Evolutionary conservation across 2,888 invertebrate genomes (phyloP).

Genomic region (Ellobium chinense): DNA sequence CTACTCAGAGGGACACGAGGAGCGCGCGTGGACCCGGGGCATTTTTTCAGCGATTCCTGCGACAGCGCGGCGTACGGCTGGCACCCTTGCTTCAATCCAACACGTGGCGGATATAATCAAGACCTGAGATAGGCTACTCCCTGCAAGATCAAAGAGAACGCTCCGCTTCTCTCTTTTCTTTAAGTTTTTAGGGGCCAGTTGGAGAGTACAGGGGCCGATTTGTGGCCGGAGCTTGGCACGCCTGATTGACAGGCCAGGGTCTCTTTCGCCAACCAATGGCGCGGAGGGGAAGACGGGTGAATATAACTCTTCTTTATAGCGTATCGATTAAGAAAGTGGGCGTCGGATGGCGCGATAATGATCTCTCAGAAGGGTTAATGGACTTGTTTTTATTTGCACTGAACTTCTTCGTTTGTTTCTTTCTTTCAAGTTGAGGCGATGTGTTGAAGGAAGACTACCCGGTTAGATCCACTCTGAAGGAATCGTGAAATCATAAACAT

Average conservation of each 20-base stretch:
- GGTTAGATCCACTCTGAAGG: too few relatives aligned
- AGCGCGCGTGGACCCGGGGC: too few relatives aligned
- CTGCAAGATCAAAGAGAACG: conserved; percentile 4
- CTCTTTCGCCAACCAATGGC: conserved; percentile 17
- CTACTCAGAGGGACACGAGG: too few relatives aligned
- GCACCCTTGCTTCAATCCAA: conserved; percentile 11
- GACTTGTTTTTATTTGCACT: neutral
- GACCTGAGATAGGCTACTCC: conserved; percentile 15
- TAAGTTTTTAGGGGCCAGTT: neutral
- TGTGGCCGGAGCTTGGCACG: neutral
- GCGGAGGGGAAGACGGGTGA: neutral
- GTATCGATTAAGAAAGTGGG: conserved; percentile 26
- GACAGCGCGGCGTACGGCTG: too few relatives aligned
- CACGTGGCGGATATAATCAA: neutral
- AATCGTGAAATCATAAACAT: too few relatives aligned
- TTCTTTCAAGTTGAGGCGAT: too few relatives aligned
- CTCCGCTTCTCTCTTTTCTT: neutral
- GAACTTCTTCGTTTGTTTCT: too few relatives aligned
- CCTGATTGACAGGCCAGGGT: conserved; percentile 10
- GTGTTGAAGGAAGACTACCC: too few relatives aligned
- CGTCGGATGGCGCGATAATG: neutral
- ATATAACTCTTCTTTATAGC: conserved; percentile 5
- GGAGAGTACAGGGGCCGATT: neutral
- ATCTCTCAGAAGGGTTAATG: conserved; percentile 5
- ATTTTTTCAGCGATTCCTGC: too few relatives aligned